These are phyloP conservation scores for Diarsia dahlii DNA, from an alignment of 2,888 invertebrate genomes.

Conservation along the genomic window DNA sequence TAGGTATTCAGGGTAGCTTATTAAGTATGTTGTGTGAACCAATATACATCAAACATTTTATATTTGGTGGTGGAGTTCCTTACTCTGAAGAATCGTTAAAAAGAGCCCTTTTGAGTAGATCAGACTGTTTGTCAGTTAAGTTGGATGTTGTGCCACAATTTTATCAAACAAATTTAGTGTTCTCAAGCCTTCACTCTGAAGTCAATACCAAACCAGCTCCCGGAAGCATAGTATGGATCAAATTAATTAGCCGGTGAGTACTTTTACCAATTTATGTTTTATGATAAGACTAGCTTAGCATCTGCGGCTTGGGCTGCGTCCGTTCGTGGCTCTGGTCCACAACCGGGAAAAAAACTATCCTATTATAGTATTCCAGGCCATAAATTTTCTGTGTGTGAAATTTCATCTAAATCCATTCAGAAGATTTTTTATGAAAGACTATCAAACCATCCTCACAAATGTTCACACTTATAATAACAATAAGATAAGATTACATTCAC, in stretches of 20 bases:
- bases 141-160: constrained; percentile 70
- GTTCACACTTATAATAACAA: background rate
- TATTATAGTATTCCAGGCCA: background rate
- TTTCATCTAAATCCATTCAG: background rate
- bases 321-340: no score
- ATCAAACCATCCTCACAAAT: background rate
- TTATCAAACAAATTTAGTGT: constrained; percentile 75
- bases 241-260: constrained; percentile 76
- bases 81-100: constrained; percentile 91
- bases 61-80: constrained; percentile 93
- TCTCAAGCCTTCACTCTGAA: constrained; percentile 72
- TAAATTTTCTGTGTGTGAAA: background rate
- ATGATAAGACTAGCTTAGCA: background rate
- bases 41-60: constrained; percentile 93
- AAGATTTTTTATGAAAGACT: background rate
- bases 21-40: constrained; percentile 92
- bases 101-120: constrained; percentile 87
- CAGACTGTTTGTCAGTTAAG: constrained; percentile 52
- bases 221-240: constrained; percentile 83
- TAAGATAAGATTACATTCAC: background rate
- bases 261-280: background rate
- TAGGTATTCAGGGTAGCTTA: constrained; percentile 96
- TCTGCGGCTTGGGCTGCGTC: accelerated
- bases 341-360: background rate
- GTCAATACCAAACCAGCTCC: constrained; percentile 75